Base-by-base conservation (phyloP, 2,113 vertebrate species). In the Hippocampus guttulatus region DNA sequence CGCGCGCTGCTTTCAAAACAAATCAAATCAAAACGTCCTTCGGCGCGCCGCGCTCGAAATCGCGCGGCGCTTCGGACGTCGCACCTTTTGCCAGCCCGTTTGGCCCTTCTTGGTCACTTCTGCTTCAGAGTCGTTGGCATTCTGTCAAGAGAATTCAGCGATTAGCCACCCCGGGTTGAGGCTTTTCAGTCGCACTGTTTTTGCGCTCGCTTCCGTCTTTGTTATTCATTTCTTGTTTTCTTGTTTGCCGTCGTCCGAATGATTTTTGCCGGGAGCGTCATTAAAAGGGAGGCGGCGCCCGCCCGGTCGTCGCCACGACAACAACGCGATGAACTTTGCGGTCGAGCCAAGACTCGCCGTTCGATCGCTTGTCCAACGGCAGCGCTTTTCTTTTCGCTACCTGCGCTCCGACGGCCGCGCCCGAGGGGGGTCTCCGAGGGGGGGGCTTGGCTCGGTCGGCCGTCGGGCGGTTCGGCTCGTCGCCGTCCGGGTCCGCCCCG, bases 361-460 rank as follows among this genome's bases (percentile, higher is more conserved):
- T 33, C 16, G 3, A 38, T 20, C 27, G 10, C 3, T 61, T 2
- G 10, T 25, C 18, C 11, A 11, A 60, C 15, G 27, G 61, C 55
- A 1, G 33, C 33, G 69, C 6, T 52, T 52, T 25, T 8, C 10
- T 8, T 33, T 18, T 33, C 33, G 77, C 25, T 81, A 90, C 89
- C 49, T 78, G 72, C 58, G 57, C 38, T 2, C 73, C 38, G 27
- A 73, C 20, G 40, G 25, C 61, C 23, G 74, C 76, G 51, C 64
- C 81, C 33, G 90, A 79, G 0, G 92, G 92, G 0, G 89, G 92
- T 87, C 92, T 90, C 69, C 92, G 89, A 45, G 89, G 84, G 0
- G 91, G 92, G 8, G 91, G 92, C 74, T 92, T 93, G 63, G 91
- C 92, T 82, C 92, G 83, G 85, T 88, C 89, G 41, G 90, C 92